Evolutionary conservation across 2,113 vertebrate species (phyloP).

Genomic region (Lipophrys pholis): DNA sequence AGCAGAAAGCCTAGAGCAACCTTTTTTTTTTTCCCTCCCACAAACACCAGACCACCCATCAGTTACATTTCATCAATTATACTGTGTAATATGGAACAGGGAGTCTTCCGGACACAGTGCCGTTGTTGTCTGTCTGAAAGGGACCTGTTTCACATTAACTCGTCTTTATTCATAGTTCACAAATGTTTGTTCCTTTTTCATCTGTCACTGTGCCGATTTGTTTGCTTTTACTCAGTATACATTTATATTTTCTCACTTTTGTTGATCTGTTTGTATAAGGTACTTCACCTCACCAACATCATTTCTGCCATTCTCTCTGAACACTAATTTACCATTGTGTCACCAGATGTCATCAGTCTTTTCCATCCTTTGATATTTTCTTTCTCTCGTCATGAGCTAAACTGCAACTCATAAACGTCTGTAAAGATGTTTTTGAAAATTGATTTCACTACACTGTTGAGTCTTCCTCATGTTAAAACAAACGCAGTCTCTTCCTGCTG

Average conservation of each 20-base stretch:
- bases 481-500: too few species aligned
- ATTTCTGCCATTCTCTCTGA: neutral
- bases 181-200: too few species aligned
- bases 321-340: neutral
- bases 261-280: neutral
- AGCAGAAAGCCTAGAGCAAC: constrained; percentile 43
- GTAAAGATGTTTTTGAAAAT: too few species aligned
- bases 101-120: constrained; percentile 15
- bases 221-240: too few species aligned
- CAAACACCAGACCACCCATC: constrained; percentile 35
- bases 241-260: neutral
- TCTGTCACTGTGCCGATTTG: too few species aligned
- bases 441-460: too few species aligned
- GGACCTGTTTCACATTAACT: constrained; percentile 14
- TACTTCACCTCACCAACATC: too few species aligned
- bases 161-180: neutral
- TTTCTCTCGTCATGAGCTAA: too few species aligned
- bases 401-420: too few species aligned
- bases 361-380: neutral
- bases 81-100: constrained; percentile 17
- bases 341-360: neutral
- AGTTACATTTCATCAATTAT: constrained; percentile 29
- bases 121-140: constrained; percentile 12
- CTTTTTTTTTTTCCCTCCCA: neutral
- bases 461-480: too few species aligned